Evolutionary conservation across 2,888 invertebrate genomes (phyloP).

Genomic region (Cephus sareptanus): DNA sequence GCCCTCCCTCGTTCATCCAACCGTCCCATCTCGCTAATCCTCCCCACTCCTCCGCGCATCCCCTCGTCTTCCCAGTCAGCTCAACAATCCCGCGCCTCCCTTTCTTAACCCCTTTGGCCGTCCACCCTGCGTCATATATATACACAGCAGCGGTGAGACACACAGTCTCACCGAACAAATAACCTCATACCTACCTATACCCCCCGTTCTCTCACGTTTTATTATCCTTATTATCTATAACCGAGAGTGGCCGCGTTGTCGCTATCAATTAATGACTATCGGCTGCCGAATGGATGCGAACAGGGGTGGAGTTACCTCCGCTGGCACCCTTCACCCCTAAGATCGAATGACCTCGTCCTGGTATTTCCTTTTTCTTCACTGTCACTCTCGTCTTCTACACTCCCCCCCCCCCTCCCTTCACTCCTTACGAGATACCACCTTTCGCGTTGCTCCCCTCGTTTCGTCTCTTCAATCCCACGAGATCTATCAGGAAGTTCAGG

Average conservation of each 20-base stretch:
- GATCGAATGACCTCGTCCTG: not conserved
- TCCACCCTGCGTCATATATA: not conserved
- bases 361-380: not conserved
- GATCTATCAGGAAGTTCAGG: not conserved
- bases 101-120: constrained; percentile 10
- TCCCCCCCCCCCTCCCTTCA: too few relatives aligned
- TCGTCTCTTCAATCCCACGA: not conserved
- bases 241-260: not conserved
- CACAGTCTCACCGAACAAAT: not conserved
- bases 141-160: not conserved
- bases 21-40: not conserved
- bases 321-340: too few relatives aligned
- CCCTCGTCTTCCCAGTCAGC: not conserved
- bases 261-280: constrained; percentile 1
- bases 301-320: not conserved
- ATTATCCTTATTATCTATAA: not conserved
- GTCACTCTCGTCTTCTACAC: not conserved
- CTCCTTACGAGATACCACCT: not conserved
- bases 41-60: not conserved
- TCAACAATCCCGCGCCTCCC: constrained; percentile 10
- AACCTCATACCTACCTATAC: not conserved
- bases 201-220: not conserved
- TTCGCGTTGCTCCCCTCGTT: not conserved
- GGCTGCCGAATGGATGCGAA: not conserved
- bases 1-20: not conserved